Evolutionary conservation across 2,888 invertebrate species (phyloP).

Genomic region (Phragmatobia fuliginosa): DNA sequence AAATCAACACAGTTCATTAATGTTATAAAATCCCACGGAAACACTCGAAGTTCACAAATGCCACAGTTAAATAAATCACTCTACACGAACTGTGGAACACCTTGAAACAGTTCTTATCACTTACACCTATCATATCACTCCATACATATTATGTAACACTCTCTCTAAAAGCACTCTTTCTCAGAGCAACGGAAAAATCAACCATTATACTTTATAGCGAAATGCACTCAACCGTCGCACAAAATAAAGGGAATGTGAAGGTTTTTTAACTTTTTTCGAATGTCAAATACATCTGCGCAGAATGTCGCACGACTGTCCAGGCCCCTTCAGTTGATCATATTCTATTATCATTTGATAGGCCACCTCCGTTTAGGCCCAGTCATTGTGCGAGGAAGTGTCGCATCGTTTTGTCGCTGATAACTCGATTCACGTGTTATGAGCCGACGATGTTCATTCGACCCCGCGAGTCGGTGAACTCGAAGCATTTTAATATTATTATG

Average conservation of each 20-base stretch:
- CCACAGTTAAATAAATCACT: constrained; percentile 30
- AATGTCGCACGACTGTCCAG: constrained; percentile 71
- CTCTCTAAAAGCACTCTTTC: constrained; percentile 54
- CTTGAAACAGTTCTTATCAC: constrained; percentile 37
- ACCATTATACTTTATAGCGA: constrained; percentile 66
- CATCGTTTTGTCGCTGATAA: constrained; percentile 57
- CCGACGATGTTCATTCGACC: constrained; percentile 44
- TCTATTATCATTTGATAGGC: constrained; percentile 83
- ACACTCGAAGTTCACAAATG: constrained; percentile 21
- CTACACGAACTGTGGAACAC: constrained; percentile 30
- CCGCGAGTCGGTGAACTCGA: constrained; percentile 63
- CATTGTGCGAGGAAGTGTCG: constrained; percentile 67
- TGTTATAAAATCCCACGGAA: constrained; percentile 26
- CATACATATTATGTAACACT: constrained; percentile 54
- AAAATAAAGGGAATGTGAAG: constrained; percentile 26
- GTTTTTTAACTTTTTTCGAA: constrained; percentile 41
- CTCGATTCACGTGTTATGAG: constrained; percentile 47
- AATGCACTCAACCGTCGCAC: constrained; percentile 59
- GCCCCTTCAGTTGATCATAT: constrained; percentile 76
- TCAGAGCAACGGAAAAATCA: constrained; percentile 48
- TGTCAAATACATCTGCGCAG: constrained; percentile 70
- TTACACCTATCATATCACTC: constrained; percentile 52
- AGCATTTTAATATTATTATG: constrained; percentile 7
- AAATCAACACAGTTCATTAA: constrained; percentile 16
- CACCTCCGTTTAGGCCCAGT: constrained; percentile 80